A percentile compares a stretch with the other conserved stretches of the same genome.
Evolutionary conservation across 2,888 invertebrate genomes (phyloP).

Genomic region (Thymelicus lineola): DNA sequence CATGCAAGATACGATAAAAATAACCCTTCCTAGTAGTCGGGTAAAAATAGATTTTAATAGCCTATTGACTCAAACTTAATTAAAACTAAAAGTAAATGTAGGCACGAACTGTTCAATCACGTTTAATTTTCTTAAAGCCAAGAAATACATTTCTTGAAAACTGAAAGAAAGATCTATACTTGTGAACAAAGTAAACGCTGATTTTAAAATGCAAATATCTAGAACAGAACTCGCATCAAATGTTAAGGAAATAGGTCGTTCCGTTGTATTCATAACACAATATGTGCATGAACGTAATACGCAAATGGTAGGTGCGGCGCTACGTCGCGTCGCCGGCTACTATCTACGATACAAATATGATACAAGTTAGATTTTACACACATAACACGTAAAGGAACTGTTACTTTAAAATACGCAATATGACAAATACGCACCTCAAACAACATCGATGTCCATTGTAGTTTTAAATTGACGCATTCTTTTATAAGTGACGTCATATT

Average conservation of each 20-base stretch:
- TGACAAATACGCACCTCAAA: too few relatives aligned
- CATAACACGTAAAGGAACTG: not conserved
- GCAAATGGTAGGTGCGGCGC: not conserved
- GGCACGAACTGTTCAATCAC: too few relatives aligned
- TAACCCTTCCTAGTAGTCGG: too few relatives aligned
- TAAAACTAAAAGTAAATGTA: too few relatives aligned
- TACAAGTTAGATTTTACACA: not conserved
- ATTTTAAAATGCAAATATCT: slow-evolving; percentile 5
- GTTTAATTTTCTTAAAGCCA: not conserved
- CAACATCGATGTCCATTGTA: too few relatives aligned
- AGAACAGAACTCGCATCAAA: slow-evolving; percentile 1
- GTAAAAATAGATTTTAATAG: too few relatives aligned
- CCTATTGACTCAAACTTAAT: too few relatives aligned
- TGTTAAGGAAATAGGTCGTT: slow-evolving; percentile 1
- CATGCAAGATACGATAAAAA: too few relatives aligned
- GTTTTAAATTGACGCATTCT: too few relatives aligned
- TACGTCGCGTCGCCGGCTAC: not conserved
- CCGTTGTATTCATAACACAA: slow-evolving; percentile 4
- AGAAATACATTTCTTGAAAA: not conserved
- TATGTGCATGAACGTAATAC: slow-evolving; percentile 1
- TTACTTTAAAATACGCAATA: too few relatives aligned
- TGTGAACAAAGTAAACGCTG: not conserved
- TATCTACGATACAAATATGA: not conserved
- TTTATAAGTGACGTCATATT: too few relatives aligned
- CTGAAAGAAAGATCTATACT: not conserved